A percentile compares a stretch with the other conserved stretches of the same genome.
Evolutionary conservation across 2,888 invertebrate genomes (phyloP).

Genomic region (Tipula helvola): DNA sequence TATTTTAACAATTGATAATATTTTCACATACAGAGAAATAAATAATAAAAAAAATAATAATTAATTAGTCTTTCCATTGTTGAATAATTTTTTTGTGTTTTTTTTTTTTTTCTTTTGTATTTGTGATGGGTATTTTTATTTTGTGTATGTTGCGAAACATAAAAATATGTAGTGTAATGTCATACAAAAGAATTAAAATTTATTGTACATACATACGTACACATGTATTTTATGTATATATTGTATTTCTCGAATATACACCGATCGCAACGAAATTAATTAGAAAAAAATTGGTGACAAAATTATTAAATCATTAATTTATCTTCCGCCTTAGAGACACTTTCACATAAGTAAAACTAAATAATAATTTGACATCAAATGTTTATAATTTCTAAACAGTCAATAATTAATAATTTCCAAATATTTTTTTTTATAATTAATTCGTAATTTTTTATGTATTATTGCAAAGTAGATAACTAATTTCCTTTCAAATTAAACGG

Average conservation of each 20-base stretch:
- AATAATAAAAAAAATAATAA: not conserved
- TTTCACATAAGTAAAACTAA: not conserved
- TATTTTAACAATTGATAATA: not conserved
- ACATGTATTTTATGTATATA: not conserved
- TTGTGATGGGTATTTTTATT: not conserved
- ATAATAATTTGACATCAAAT: not conserved
- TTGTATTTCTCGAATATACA: not conserved
- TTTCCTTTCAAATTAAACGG: not conserved
- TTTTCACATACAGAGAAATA: not conserved
- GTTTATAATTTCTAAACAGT: not conserved
- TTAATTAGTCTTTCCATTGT: not conserved
- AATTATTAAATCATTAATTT: not conserved
- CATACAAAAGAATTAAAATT: not conserved
- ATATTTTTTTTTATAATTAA: not conserved
- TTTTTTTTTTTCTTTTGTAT: too few species aligned
- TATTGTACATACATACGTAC: not conserved
- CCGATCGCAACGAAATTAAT: not conserved
- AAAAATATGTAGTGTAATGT: not conserved
- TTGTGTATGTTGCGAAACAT: slow-evolving; percentile 4
- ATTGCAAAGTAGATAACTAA: not conserved
- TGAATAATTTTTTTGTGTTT: not conserved
- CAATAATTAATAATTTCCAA: not conserved
- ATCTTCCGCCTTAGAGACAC: not conserved
- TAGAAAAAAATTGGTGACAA: not conserved
- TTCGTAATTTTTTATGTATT: not conserved